Evolutionary conservation across 1,140 invertebrate genomes (phyloP).

Genomic region (Bemisia tabaci): DNA sequence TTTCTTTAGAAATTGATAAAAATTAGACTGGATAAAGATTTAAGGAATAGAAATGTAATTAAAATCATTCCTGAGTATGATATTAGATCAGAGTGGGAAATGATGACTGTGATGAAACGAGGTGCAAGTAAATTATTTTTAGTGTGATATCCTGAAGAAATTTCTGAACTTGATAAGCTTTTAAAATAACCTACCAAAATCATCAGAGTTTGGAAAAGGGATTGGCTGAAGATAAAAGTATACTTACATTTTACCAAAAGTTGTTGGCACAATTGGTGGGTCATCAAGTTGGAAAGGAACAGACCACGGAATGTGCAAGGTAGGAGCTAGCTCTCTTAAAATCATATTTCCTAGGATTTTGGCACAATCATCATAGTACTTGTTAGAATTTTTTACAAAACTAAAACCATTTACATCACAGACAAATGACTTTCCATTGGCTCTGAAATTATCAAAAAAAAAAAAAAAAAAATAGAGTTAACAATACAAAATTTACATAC

Average conservation of each 20-base stretch:
- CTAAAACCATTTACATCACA: slow-evolving; percentile 99
- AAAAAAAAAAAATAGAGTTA: too few species aligned
- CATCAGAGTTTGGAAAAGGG: slow-evolving; percentile 1
- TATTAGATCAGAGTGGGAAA: too few species aligned
- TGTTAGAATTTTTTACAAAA: slow-evolving; percentile 99
- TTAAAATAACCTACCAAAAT: slow-evolving; percentile 10
- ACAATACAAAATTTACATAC: too few species aligned
- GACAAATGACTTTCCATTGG: slow-evolving; percentile 96
- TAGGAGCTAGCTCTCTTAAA: slow-evolving; percentile 80
- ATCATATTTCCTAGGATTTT: slow-evolving; percentile 95
- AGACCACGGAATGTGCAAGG: slow-evolving; percentile 90
- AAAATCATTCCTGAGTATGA: too few species aligned
- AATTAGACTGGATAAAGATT: too few species aligned
- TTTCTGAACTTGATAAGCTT: background rate
- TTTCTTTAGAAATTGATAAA: too few species aligned
- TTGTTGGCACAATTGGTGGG: slow-evolving; percentile 96
- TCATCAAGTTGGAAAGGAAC: slow-evolving; percentile 95
- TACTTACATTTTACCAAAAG: slow-evolving; percentile 98
- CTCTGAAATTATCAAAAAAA: too few species aligned
- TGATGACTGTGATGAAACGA: too few species aligned
- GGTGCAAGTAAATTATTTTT: background rate
- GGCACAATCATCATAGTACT: slow-evolving; percentile 99
- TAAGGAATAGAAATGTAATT: too few species aligned
- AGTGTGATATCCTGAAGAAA: background rate
- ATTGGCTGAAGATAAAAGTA: slow-evolving; percentile 30